These are phyloP conservation scores for Drosophila kanapiae DNA, from an alignment of 1,140 invertebrate species.

Conservation along the genomic window DNA sequence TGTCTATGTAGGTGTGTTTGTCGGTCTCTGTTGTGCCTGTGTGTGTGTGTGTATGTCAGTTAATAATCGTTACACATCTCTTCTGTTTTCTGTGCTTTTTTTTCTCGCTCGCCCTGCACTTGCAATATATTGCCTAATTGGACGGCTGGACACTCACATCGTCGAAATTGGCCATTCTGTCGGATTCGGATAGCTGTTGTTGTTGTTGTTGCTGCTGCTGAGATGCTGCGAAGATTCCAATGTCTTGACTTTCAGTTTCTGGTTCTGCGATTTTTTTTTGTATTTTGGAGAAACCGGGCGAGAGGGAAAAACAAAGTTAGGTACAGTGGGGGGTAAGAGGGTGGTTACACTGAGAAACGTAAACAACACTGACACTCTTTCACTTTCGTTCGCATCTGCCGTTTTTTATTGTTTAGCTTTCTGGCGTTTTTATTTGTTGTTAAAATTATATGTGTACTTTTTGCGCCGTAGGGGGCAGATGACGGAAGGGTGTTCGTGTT, in stretches of 20 bases:
- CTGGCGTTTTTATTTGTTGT: constrained; percentile 44
- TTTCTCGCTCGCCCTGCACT: constrained; percentile 44
- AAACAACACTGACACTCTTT: constrained; percentile 50
- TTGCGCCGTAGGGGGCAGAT: background rate
- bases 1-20: constrained; percentile 12
- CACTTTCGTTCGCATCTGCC: constrained; percentile 42
- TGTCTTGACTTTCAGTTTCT: constrained; percentile 68
- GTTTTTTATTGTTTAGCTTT: constrained; percentile 34
- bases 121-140: constrained; percentile 42
- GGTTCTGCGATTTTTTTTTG: constrained; percentile 58
- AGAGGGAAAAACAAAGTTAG: constrained; percentile 30
- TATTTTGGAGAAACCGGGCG: constrained; percentile 38
- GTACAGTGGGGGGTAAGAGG: constrained; percentile 19
- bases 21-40: constrained; percentile 17
- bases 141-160: constrained; percentile 77
- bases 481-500: background rate
- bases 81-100: constrained; percentile 13
- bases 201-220: constrained; percentile 12
- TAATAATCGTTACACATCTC: constrained; percentile 65
- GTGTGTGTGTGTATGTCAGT: constrained; percentile 8
- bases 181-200: constrained; percentile 34
- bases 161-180: constrained; percentile 84
- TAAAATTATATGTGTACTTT: constrained; percentile 41
- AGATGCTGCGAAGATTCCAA: constrained; percentile 43
- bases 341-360: constrained; percentile 29